These are phyloP conservation scores for Caenorhabditis macrosperma DNA, from an alignment of 2,888 invertebrate species.

Conservation along the genomic window DNA sequence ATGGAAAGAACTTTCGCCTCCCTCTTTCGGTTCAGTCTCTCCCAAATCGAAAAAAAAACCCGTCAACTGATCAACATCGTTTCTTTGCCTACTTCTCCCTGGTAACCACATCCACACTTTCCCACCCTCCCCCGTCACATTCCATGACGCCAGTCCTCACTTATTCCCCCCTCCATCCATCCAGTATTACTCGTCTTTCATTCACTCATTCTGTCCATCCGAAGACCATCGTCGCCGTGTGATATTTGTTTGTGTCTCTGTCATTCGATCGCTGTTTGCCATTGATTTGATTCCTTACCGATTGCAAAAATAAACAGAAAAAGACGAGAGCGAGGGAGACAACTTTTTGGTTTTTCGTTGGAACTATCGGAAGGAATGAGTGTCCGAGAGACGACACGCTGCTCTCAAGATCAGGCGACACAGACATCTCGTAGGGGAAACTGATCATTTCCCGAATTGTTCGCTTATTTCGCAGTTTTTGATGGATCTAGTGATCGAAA, in stretches of 20 bases:
- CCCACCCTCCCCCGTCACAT: not conserved
- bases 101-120: not conserved
- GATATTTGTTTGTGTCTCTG: conserved; percentile 7
- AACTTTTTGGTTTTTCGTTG: conserved; percentile 14
- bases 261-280: not conserved
- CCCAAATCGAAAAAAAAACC: too few species aligned
- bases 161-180: not conserved
- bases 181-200: not conserved
- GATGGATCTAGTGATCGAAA: too few species aligned
- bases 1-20: too few species aligned
- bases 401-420: too few species aligned
- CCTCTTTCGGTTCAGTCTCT: conserved; percentile 1
- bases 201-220: conserved; percentile 9
- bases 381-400: too few species aligned
- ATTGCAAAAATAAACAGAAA: conserved; percentile 37
- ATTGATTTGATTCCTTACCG: conserved; percentile 44
- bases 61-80: not conserved
- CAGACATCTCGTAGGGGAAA: too few species aligned
- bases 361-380: too few species aligned
- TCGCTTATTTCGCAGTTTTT: too few species aligned
- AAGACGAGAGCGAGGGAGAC: conserved; percentile 1
- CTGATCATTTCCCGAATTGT: too few species aligned
- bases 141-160: too few species aligned
- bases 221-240: conserved; percentile 3
- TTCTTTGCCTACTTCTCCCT: not conserved